Conservation (phyloP, 2,113 vertebrate genomes). For the Aspidoscelis tigris region DNA sequence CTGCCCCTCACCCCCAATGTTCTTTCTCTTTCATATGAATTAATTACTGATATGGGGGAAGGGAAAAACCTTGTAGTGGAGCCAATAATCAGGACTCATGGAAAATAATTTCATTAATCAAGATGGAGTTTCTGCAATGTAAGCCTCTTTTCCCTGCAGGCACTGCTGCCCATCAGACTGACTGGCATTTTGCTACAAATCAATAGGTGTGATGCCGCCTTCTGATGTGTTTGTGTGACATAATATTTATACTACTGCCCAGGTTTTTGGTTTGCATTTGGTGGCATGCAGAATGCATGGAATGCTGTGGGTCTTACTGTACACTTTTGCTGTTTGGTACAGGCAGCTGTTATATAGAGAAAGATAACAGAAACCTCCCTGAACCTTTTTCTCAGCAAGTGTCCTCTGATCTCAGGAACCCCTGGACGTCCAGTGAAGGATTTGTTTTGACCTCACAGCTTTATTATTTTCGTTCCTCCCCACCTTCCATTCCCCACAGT, state of each 20-base stretch:
- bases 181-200: neutral
- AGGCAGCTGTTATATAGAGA: constrained; percentile 1
- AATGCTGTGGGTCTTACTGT: neutral
- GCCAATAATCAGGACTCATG: neutral
- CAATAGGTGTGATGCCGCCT: neutral
- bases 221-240: too few relatives aligned
- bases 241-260: neutral
- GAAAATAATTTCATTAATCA: neutral
- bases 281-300: neutral
- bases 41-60: neutral
- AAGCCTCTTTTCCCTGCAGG: neutral
- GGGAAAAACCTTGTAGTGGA: neutral
- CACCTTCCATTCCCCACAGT: neutral
- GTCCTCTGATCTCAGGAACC: constrained; percentile 14
- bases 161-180: neutral
- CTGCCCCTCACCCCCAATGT: neutral
- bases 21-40: neutral
- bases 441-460: neutral
- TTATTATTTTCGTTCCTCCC: neutral
- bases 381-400: neutral
- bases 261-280: neutral
- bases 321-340: neutral
- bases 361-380: neutral
- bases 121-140: neutral
- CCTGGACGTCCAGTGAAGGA: neutral